Percentiles rank a stretch among this genome's conserved stretches.
Conservation (phyloP, 2,113 vertebrate species). For the Anarrhichthys ocellatus region DNA sequence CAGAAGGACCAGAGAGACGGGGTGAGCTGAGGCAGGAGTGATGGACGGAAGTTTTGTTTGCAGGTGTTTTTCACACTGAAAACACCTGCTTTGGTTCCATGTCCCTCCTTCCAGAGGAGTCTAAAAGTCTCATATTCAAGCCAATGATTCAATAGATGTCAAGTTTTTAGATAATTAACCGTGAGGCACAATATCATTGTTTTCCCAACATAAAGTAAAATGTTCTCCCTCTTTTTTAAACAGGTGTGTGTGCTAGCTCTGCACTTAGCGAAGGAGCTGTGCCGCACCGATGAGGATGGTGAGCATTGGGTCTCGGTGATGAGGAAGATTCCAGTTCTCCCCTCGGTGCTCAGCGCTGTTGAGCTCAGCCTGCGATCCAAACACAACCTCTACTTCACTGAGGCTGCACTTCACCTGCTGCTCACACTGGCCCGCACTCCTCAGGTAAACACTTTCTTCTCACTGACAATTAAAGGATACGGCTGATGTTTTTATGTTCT, state of each 20-base stretch:
- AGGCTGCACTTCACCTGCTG: conserved; percentile 93
- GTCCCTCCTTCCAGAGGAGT: neutral
- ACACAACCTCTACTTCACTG: conserved; percentile 95
- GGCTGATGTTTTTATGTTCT: too few species aligned
- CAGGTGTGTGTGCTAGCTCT: conserved; percentile 96
- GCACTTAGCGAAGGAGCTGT: conserved; percentile 95
- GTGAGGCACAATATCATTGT: neutral
- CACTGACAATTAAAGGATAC: neutral
- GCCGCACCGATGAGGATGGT: conserved; percentile 91
- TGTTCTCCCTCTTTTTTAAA: accelerated
- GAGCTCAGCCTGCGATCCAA: conserved; percentile 94
- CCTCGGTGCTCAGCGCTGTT: conserved; percentile 89
- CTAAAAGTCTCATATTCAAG: neutral
- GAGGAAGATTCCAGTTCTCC: conserved; percentile 90
- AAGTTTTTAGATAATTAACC: neutral
- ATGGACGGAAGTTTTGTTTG: neutral
- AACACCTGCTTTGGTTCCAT: neutral
- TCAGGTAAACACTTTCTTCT: conserved; percentile 83
- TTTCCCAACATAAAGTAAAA: neutral
- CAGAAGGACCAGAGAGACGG: conserved; percentile 96
- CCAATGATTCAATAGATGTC: neutral
- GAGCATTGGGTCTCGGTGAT: conserved; percentile 93
- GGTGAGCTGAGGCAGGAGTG: conserved; percentile 74
- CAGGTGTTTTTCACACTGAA: neutral
- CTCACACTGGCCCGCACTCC: conserved; percentile 94